Conservation (phyloP, 2,888 invertebrate genomes). For the Macrophya alboannulata region DNA sequence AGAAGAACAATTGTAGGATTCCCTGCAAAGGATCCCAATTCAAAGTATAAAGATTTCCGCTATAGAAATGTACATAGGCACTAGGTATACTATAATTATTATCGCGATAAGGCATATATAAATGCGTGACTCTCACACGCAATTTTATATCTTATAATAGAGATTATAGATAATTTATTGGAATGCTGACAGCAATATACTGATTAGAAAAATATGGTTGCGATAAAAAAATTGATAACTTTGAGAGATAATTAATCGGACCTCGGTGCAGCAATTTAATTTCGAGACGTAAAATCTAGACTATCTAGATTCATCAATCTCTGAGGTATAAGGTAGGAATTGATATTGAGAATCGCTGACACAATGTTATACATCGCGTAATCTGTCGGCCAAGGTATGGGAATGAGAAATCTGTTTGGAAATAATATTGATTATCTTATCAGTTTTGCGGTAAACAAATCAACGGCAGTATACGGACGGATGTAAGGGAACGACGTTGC, state of each 20-base stretch:
- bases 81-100: too few species aligned
- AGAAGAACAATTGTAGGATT: not conserved
- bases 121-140: too few species aligned
- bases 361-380: not conserved
- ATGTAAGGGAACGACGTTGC: not conserved
- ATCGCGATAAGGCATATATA: too few species aligned
- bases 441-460: conserved; percentile 20
- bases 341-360: conserved; percentile 9
- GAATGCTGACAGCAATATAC: too few species aligned
- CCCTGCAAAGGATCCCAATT: too few species aligned
- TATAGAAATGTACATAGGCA: too few species aligned
- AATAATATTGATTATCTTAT: conserved; percentile 39
- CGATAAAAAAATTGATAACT: too few species aligned
- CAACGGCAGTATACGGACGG: not conserved
- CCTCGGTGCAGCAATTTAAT: not conserved
- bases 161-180: too few species aligned
- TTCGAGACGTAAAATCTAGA: not conserved
- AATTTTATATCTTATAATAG: too few species aligned
- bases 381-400: not conserved
- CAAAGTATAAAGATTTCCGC: too few species aligned
- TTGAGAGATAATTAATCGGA: too few species aligned
- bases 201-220: too few species aligned
- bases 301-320: not conserved
- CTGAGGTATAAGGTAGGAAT: not conserved
- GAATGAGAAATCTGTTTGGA: not conserved